phyloP scores from a whole-genome alignment of 1,140 invertebrate genomes.

The Bombus cullumanus region DNA sequence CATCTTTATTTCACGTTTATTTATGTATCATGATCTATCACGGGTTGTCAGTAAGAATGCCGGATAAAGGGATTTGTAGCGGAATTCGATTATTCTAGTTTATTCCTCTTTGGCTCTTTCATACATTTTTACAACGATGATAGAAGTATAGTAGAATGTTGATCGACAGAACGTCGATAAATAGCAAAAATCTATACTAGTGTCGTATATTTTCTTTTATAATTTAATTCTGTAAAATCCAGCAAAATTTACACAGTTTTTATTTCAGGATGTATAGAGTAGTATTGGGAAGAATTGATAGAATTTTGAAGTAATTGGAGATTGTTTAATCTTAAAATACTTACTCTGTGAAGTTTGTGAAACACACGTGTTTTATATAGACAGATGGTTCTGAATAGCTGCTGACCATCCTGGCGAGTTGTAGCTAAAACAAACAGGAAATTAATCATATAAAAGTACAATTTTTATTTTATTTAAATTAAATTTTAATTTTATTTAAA shows the following conservation, averaged over 20 bases:
- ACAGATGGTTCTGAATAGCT: slow-evolving; percentile 85
- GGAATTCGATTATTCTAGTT: background rate
- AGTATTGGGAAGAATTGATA: background rate
- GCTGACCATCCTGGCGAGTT: slow-evolving; percentile 84
- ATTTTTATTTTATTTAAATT: background rate
- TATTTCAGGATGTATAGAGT: background rate
- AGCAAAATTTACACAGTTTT: no score
- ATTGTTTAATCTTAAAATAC: slow-evolving; percentile 58
- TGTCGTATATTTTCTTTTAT: no score
- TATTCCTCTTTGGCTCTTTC: background rate
- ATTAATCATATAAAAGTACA: background rate
- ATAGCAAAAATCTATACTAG: no score
- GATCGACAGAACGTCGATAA: no score
- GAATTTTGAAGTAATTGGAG: no score
- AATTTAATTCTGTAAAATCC: no score
- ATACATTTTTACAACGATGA: background rate
- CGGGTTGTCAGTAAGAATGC: background rate
- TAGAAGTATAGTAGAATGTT: background rate
- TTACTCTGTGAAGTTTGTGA: slow-evolving; percentile 87
- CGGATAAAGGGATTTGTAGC: background rate
- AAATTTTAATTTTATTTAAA: no score
- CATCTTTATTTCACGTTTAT: background rate
- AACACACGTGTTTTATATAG: slow-evolving; percentile 87
- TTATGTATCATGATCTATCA: background rate
- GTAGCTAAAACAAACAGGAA: slow-evolving; percentile 77